A percentile compares a stretch with the other conserved stretches of the same genome.
These are phyloP conservation scores for Prinia subflava DNA, from an alignment of 2,113 vertebrate genomes.

Conservation along the genomic window DNA sequence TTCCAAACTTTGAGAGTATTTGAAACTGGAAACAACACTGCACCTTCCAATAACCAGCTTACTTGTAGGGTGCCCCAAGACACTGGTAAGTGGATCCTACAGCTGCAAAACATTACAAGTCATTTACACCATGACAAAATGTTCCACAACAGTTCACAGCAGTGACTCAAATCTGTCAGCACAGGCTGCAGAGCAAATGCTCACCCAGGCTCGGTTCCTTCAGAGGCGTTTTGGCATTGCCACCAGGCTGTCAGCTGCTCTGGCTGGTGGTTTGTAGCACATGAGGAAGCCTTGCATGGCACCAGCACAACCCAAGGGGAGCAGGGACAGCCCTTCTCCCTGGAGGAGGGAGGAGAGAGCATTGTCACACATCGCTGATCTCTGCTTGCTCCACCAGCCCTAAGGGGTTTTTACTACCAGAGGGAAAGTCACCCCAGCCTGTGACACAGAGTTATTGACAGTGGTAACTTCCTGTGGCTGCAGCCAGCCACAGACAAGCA, in stretches of 20 bases:
- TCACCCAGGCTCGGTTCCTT: background rate
- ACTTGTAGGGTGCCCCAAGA: rapidly evolving
- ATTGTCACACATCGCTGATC: background rate
- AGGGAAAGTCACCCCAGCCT: background rate
- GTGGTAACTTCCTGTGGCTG: background rate
- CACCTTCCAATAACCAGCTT: background rate
- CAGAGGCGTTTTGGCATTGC: background rate
- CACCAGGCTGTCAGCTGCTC: background rate
- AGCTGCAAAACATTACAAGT: background rate
- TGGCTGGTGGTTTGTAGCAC: background rate
- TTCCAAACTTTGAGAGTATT: background rate
- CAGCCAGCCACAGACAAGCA: background rate
- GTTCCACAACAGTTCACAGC: background rate
- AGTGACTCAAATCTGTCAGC: background rate
- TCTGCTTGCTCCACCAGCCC: background rate
- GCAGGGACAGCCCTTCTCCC: background rate
- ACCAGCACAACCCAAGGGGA: background rate
- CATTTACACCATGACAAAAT: background rate
- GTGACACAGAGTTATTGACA: background rate
- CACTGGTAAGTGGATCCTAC: background rate
- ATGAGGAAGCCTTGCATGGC: background rate
- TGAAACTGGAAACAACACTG: background rate
- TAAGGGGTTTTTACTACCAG: background rate
- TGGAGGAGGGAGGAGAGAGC: background rate
- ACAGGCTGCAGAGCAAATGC: background rate